A percentile compares a stretch with the other conserved stretches of the same genome.
Conservation (phyloP, 2,888 invertebrate genomes). For the Leptopilina myrica region DNA sequence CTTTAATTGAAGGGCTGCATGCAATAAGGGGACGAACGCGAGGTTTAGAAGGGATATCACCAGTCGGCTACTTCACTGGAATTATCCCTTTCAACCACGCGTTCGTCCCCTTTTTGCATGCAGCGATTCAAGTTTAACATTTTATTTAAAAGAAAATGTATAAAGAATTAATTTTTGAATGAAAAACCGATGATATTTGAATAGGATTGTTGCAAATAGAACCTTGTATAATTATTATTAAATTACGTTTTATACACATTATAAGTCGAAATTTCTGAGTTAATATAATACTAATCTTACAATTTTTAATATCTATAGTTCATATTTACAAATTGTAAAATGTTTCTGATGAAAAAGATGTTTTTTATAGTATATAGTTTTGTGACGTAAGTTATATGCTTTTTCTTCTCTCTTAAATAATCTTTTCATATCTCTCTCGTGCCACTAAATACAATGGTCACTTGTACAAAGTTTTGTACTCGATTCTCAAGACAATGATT, state of each 20-base stretch:
- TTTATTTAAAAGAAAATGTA: too few species aligned
- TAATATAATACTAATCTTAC: conserved; percentile 51
- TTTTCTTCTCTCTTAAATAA: conserved; percentile 44
- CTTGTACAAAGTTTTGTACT: conserved; percentile 45
- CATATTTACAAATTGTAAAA: conserved; percentile 75
- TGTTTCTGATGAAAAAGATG: conserved; percentile 66
- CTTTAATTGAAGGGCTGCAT: too few species aligned
- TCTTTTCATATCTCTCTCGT: conserved; percentile 18
- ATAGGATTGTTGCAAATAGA: background rate
- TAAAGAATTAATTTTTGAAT: too few species aligned
- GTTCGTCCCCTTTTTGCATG: too few species aligned
- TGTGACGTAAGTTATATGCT: conserved; percentile 49
- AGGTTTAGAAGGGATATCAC: too few species aligned
- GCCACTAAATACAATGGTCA: conserved; percentile 52
- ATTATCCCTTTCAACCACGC: too few species aligned
- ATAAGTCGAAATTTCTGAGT: conserved; percentile 22
- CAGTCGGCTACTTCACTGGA: too few species aligned
- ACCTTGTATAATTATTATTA: background rate
- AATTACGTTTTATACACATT: conserved; percentile 45
- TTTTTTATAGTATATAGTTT: conserved; percentile 46
- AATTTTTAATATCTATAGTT: conserved; percentile 65
- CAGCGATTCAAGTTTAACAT: too few species aligned
- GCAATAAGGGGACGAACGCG: too few species aligned
- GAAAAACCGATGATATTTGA: conserved; percentile 4
- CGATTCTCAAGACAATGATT: conserved; percentile 25